These are phyloP conservation scores for Drosophila mercatorum DNA, from an alignment of 2,888 invertebrate genomes.

Conservation along the genomic window DNA sequence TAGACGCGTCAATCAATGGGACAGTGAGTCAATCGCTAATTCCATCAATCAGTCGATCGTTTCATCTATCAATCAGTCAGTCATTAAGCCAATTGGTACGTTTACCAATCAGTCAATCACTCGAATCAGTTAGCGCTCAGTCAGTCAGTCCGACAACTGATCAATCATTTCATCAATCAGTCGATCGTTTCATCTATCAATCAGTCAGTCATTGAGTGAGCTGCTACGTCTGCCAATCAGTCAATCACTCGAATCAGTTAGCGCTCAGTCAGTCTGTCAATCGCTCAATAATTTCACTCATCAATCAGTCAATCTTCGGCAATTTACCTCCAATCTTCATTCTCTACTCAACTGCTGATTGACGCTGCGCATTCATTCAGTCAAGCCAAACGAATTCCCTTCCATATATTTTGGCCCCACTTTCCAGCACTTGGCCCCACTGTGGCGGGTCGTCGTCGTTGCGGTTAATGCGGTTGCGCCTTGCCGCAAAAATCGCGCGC, in stretches of 20 bases:
- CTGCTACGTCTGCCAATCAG: not conserved
- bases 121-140: no score
- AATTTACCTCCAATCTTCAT: no score
- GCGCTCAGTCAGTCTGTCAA: not conserved
- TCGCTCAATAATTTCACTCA: not conserved
- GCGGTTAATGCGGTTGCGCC: slow-evolving; percentile 43
- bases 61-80: not conserved
- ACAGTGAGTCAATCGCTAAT: no score
- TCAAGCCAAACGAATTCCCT: not conserved
- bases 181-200: no score
- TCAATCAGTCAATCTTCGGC: not conserved
- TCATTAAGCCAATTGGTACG: no score
- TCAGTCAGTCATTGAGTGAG: no score
- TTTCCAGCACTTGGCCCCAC: not conserved
- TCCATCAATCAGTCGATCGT: not conserved
- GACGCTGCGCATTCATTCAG: no score
- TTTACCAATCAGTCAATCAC: not conserved
- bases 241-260: not conserved
- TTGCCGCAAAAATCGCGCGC: slow-evolving; percentile 19
- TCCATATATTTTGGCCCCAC: no score
- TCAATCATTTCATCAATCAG: not conserved
- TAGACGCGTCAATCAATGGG: not conserved
- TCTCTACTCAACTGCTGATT: not conserved
- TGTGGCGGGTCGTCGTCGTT: not conserved
- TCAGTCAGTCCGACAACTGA: not conserved